A percentile compares a stretch with the other conserved stretches of the same genome.
Evolutionary conservation across 2,113 vertebrate genomes (phyloP).

Genomic region (Hypanus sabinus): DNA sequence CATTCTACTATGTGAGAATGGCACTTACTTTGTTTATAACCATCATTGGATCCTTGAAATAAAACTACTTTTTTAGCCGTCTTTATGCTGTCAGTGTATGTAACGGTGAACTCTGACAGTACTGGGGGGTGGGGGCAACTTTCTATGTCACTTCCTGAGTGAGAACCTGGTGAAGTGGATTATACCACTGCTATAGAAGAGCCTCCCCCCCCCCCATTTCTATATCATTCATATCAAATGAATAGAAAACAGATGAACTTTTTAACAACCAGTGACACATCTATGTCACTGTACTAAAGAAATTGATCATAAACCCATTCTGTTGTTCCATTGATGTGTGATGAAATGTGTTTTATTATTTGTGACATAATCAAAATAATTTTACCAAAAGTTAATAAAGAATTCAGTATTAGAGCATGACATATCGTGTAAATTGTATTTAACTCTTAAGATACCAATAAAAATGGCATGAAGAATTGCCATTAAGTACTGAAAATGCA

Average conservation of each 20-base stretch:
- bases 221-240: background rate
- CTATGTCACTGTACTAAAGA: too few relatives aligned
- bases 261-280: background rate
- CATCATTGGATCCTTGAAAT: background rate
- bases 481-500: background rate
- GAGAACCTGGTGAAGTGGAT: background rate
- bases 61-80: background rate
- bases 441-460: background rate
- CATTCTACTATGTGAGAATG: background rate
- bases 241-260: background rate
- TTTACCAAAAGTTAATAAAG: constrained; percentile 14
- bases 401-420: background rate
- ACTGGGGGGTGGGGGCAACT: background rate
- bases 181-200: background rate
- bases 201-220: too few relatives aligned
- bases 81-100: background rate
- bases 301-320: background rate
- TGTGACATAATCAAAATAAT: background rate
- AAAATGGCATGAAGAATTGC: background rate
- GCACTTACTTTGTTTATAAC: background rate
- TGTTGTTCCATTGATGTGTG: background rate
- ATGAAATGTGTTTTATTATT: background rate
- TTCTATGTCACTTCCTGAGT: background rate
- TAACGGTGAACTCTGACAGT: background rate
- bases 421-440: background rate